Percentiles rank a stretch among this genome's conserved stretches.
phyloP scores from a whole-genome alignment of 2,113 vertebrate genomes.

The Megaleporinus macrocephalus region DNA sequence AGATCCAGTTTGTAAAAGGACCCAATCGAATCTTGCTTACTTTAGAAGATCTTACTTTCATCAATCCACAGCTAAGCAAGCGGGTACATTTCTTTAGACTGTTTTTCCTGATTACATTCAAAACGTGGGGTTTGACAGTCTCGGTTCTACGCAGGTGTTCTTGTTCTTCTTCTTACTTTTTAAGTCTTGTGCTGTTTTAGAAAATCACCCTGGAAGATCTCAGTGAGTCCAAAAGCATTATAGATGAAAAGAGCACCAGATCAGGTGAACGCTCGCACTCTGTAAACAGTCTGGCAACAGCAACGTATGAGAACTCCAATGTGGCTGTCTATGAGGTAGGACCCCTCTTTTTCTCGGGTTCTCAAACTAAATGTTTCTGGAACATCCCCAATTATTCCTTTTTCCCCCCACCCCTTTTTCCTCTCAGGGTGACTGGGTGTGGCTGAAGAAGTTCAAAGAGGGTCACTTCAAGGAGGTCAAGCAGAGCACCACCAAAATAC shows the following conservation, averaged over 20 bases:
- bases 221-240: constrained; percentile 77
- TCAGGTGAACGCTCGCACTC: constrained; percentile 73
- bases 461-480: constrained; percentile 76
- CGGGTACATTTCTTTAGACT: constrained; percentile 71
- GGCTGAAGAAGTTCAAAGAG: constrained; percentile 86
- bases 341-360: not conserved
- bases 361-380: not conserved
- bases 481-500: constrained; percentile 81
- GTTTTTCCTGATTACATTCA: not conserved
- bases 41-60: constrained; percentile 87
- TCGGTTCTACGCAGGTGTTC: not conserved
- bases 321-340: constrained; percentile 86
- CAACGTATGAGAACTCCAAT: constrained; percentile 79
- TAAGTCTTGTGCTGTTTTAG: constrained; percentile 64
- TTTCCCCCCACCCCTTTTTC: constrained; percentile 32
- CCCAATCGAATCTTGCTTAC: constrained; percentile 87
- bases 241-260: constrained; percentile 74
- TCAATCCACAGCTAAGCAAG: constrained; percentile 86
- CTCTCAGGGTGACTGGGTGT: constrained; percentile 88
- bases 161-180: not conserved
- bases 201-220: constrained; percentile 83
- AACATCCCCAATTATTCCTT: not conserved
- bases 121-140: not conserved
- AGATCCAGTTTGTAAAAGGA: constrained; percentile 87
- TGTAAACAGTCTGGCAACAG: constrained; percentile 75